Conservation (phyloP, 1,140 invertebrate genomes). For the Delia radicum region DNA sequence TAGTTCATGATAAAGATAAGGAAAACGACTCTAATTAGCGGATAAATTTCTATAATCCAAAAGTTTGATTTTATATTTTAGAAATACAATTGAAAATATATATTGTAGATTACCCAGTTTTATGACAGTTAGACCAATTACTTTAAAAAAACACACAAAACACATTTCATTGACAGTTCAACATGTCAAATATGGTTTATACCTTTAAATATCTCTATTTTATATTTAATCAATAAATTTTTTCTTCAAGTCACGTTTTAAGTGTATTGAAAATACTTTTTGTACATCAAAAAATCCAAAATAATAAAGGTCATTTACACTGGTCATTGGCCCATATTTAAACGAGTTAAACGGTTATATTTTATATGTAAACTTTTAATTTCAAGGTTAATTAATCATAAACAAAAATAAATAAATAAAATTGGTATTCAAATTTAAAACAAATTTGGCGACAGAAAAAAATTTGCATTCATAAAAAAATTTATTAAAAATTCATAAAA, state of each 20-base stretch:
- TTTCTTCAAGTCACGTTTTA: not conserved
- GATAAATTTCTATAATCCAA: too few species aligned
- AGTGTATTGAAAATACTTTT: not conserved
- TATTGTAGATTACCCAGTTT: too few species aligned
- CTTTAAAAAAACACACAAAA: too few species aligned
- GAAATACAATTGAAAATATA: too few species aligned
- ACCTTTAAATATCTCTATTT: not conserved
- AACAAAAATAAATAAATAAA: not conserved
- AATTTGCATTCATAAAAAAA: not conserved
- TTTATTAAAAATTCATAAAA: not conserved
- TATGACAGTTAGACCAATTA: too few species aligned
- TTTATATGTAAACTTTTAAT: not conserved
- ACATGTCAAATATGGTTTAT: too few species aligned
- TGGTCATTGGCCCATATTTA: not conserved
- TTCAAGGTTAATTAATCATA: not conserved
- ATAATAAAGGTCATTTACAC: not conserved
- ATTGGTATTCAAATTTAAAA: not conserved
- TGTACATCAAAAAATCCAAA: not conserved
- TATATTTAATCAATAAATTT: not conserved
- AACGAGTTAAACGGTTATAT: not conserved
- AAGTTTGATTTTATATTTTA: too few species aligned
- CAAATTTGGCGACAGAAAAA: not conserved
- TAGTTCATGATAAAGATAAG: too few species aligned
- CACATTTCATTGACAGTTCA: too few species aligned
- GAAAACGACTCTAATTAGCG: too few species aligned